A percentile compares a stretch with the other conserved stretches of the same genome.
Conservation (phyloP, 2,797 vertebrate species). For the Rhinoraja longicauda region DNA sequence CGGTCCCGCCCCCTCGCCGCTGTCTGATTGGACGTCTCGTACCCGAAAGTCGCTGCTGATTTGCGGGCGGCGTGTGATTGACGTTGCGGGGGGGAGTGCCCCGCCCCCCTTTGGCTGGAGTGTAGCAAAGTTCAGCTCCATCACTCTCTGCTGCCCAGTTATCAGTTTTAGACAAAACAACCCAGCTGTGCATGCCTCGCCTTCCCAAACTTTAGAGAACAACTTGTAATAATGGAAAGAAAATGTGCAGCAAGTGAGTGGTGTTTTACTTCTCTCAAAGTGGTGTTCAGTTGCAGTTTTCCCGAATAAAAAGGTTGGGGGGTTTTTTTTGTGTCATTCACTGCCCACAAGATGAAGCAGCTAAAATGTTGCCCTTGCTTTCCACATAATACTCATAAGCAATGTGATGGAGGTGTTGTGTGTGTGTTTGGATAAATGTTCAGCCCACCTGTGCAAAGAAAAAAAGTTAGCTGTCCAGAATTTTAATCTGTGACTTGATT, state of each 20-base stretch:
- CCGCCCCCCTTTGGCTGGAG: neutral
- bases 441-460: neutral
- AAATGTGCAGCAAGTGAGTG: neutral
- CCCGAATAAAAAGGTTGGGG: neutral
- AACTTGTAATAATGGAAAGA: slow-evolving; percentile 9
- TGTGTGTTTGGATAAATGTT: neutral
- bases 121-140: neutral
- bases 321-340: neutral
- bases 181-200: neutral
- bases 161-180: too few species aligned
- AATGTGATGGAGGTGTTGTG: neutral
- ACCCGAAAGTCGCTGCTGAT: neutral
- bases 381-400: neutral
- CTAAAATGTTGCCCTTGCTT: neutral
- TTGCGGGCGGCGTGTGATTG: neutral
- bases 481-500: neutral
- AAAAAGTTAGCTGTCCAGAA: neutral
- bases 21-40: neutral
- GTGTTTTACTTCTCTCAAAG: neutral
- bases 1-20: neutral
- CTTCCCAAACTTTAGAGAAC: neutral
- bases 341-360: neutral
- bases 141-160: too few species aligned
- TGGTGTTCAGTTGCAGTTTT: neutral
- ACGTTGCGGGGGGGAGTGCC: neutral